Evolutionary conservation across 2,888 invertebrate genomes (phyloP).

Genomic region (Amphipoea oculea): DNA sequence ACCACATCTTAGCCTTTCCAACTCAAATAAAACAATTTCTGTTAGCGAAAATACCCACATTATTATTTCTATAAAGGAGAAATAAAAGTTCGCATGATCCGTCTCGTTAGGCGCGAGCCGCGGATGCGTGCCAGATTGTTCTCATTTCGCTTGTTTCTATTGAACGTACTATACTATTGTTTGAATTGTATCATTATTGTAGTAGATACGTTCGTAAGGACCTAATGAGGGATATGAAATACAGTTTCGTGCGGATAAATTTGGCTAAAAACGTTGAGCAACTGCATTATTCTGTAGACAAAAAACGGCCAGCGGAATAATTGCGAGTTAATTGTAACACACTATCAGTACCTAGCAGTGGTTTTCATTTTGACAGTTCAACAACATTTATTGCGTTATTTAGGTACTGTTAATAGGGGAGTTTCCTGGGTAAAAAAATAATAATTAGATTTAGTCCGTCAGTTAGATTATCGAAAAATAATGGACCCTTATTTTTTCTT

Average conservation of each 20-base stretch:
- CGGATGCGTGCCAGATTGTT: constrained; percentile 66
- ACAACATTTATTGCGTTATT: too few species aligned
- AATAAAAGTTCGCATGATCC: constrained; percentile 67
- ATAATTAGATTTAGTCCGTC: too few species aligned
- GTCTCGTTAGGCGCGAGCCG: constrained; percentile 64
- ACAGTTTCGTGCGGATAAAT: constrained; percentile 41
- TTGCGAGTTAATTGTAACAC: too few species aligned
- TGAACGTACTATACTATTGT: constrained; percentile 42
- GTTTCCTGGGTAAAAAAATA: too few species aligned
- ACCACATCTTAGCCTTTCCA: background rate
- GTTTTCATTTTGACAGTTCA: too few species aligned
- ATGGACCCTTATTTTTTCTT: too few species aligned
- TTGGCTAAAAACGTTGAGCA: constrained; percentile 15
- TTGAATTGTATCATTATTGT: constrained; percentile 65
- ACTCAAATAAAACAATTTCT: constrained; percentile 37
- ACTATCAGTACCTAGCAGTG: too few species aligned
- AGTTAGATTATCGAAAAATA: too few species aligned
- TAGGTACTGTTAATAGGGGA: too few species aligned
- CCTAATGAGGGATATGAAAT: constrained; percentile 59
- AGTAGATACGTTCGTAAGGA: constrained; percentile 18
- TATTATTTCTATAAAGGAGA: constrained; percentile 55
- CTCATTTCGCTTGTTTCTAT: constrained; percentile 62
- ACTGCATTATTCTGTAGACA: constrained; percentile 21
- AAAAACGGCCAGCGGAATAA: background rate
- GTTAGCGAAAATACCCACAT: constrained; percentile 46